Base-by-base conservation (phyloP, 2,888 invertebrate genomes). In the Metellina segmentata region DNA sequence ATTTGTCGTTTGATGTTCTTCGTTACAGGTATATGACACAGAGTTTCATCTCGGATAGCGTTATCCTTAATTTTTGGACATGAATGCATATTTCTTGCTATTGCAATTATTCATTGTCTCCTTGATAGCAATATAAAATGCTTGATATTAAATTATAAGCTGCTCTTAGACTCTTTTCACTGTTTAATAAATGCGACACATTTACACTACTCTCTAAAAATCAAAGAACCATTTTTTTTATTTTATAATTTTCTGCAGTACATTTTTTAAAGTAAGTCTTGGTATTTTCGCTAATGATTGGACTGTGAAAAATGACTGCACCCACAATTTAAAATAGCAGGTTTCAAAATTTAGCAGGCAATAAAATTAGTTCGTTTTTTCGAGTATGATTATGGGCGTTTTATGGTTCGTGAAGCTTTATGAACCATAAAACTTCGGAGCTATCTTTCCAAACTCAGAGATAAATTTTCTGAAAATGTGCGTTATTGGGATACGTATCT, bases 121-220 rank as follows among this genome's bases (percentile, higher is more conserved):
- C n/a, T n/a, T n/a, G n/a, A n/a, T n/a, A n/a, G n/a, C n/a, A n/a
- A n/a, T n/a, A n/a, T n/a, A n/a, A n/a, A n/a, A 34, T 34, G 34
- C 34, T 34, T 77, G 77, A 77, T 51, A 77, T 49, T 77, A 52
- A 77, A 52, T 77, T 51, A 77, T 51, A 77, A 77, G 77, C 49
- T 77, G 49, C 71, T 85, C 70, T 53, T 49, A n/a, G 19, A 70
- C 49, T 49, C 77, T 77, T 77, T 77, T 77, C 52, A 51, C 34
- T 34, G 34, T 2, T 34, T 34, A 34, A 34, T 4, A 2, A 4
- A 34, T 34, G 34, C 34, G 34, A 34, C 4, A 4, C 34, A 34
- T 34, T 34, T 34, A 34, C 34, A 34, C 34, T 34, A 34, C 34
- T 34, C 34, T 2, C 4, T 34, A 34, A 34, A 34, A 34, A 34